Evolutionary conservation across 2,797 vertebrate species (phyloP), one percentile per base, ranked within the genome.

Genomic region (Paratrypauchen microcephalus): DNA sequence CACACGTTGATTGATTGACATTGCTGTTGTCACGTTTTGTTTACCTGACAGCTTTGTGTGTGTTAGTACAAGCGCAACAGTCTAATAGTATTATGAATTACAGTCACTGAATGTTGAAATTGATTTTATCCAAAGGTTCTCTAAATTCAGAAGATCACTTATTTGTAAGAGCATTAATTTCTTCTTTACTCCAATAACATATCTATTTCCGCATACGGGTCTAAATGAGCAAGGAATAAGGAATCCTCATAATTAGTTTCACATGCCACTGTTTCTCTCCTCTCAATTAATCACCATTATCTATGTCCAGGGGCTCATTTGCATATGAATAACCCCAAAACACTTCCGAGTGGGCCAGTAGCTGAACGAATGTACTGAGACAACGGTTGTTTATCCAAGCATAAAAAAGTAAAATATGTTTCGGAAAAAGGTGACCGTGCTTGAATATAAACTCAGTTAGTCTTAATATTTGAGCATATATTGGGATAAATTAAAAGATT

Each of bases 261-360:
- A 89, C 88, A 88, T 91, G 87, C 83, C 83, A 87, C 85, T 82
- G 88, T 89, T 87, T 87, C 84, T 89, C 85, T 87, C 75, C 81
- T 88, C 88, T 88, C 89, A 92, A 92, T 92, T 91, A 91, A 92
- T 92, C 90, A 92, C 87, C 81, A 89, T 92, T 91, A 91, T 91
- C 87, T 90, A 92, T 91, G 90, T 92, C 90, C 88, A 89, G 84
- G 77, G 80, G 82, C 84, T 89, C 83, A 91, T 92, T 91, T 92
- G 86, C 91, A 91, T 90, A 88, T 73, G 86, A 92, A 91, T 90
- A 89, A 88, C 85, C 87, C 85, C 85, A 83, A 88, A 90, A 90
- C 84, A 84, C 83, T 86, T 88, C 72, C 45, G 73, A 85, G 80
- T 89, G 77, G 83, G 85, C 80, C 81, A 74, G 79, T 80, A 77